Conservation (phyloP, 1,140 invertebrate genomes). For the Bombus pascuorum region DNA sequence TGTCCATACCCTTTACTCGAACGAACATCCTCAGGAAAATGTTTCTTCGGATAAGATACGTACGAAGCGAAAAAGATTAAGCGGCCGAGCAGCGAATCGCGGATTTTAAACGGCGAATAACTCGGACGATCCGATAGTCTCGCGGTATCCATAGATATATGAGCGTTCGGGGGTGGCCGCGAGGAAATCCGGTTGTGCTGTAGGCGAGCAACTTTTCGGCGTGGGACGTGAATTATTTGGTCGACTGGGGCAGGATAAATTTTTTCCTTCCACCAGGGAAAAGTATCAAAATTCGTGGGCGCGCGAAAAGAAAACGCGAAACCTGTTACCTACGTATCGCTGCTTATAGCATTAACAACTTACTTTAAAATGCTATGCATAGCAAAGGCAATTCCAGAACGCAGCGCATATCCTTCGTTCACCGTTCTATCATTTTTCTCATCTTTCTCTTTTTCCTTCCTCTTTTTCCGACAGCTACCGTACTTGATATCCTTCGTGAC, state of each 20-base stretch:
- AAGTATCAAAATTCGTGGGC: slow-evolving; percentile 73
- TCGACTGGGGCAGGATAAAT: slow-evolving; percentile 66
- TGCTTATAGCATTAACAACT: slow-evolving; percentile 74
- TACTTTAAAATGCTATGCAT: slow-evolving; percentile 79
- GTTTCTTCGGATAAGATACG: no score
- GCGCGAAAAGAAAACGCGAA: slow-evolving; percentile 69
- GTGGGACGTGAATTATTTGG: slow-evolving; percentile 68
- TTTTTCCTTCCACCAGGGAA: slow-evolving; percentile 29
- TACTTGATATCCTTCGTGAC: not conserved
- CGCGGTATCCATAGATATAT: slow-evolving; percentile 15
- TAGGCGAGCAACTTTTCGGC: slow-evolving; percentile 44
- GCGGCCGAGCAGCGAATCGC: not conserved
- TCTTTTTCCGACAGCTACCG: not conserved
- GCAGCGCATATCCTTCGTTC: not conserved
- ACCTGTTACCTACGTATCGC: slow-evolving; percentile 76
- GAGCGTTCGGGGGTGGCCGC: slow-evolving; percentile 17
- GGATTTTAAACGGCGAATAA: not conserved
- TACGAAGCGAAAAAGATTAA: not conserved
- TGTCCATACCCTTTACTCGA: not conserved
- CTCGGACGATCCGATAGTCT: not conserved
- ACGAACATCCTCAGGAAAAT: not conserved
- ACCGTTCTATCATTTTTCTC: not conserved
- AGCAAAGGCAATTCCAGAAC: slow-evolving; percentile 65
- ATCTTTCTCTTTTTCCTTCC: not conserved
- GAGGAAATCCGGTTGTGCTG: not conserved